These are phyloP conservation scores for Spondyliosoma cantharus DNA, from an alignment of 2,797 vertebrate genomes.

Conservation along the genomic window DNA sequence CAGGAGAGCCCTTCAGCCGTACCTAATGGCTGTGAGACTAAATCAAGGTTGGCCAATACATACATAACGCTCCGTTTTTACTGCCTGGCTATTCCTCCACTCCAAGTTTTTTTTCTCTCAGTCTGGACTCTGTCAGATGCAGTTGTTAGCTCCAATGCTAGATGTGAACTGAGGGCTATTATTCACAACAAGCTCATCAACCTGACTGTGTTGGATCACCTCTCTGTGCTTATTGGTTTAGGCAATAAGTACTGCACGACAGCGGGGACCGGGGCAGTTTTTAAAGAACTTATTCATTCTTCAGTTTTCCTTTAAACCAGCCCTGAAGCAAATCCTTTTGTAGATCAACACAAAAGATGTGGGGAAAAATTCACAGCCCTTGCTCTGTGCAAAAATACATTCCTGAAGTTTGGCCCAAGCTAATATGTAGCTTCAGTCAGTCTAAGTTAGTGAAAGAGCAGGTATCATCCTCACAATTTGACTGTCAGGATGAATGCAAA, in stretches of 20 bases:
- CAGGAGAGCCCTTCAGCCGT: slow-evolving; percentile 50
- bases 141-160: slow-evolving; percentile 50
- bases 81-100: slow-evolving; percentile 57
- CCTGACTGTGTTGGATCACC: slow-evolving; percentile 49
- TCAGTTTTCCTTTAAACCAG: not conserved
- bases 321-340: not conserved
- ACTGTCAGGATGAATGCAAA: not conserved
- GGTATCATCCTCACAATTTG: not conserved
- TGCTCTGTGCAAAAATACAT: not conserved
- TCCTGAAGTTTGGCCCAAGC: not conserved
- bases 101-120: slow-evolving; percentile 51
- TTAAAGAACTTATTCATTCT: not conserved
- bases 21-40: slow-evolving; percentile 54
- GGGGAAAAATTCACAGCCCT: not conserved
- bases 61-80: slow-evolving; percentile 65
- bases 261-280: slow-evolving; percentile 21
- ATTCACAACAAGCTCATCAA: slow-evolving; percentile 63
- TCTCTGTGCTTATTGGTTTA: slow-evolving; percentile 49
- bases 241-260: slow-evolving; percentile 20
- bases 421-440: not conserved
- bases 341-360: not conserved
- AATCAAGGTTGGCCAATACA: slow-evolving; percentile 68
- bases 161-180: slow-evolving; percentile 45
- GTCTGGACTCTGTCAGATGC: slow-evolving; percentile 68
- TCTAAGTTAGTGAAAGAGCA: not conserved